phyloP scores from a whole-genome alignment of 2,797 vertebrate species.

The Hippoglossus hippoglossus region DNA sequence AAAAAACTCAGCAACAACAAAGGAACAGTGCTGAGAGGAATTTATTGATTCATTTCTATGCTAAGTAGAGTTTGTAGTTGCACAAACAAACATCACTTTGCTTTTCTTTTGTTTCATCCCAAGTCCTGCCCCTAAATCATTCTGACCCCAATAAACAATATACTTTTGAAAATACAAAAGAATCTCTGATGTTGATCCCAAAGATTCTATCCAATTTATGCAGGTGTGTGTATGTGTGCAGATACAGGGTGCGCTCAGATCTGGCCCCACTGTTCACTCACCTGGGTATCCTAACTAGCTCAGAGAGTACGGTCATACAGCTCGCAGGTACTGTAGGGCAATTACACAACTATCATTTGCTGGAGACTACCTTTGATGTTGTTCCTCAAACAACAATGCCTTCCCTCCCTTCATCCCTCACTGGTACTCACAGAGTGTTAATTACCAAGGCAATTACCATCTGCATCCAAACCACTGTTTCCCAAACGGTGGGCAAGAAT shows the following conservation, averaged over 20 bases:
- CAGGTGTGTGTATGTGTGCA: conserved; percentile 41
- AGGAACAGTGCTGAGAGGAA: conserved; percentile 59
- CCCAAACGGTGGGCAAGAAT: conserved; percentile 50
- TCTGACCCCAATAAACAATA: conserved; percentile 77
- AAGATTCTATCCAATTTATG: conserved; percentile 68
- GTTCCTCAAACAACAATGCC: conserved; percentile 78
- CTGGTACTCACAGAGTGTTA: conserved; percentile 70
- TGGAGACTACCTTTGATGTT: conserved; percentile 81
- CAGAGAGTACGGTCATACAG: conserved; percentile 62
- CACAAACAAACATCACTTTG: conserved; percentile 67
- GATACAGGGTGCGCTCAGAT: conserved; percentile 51
- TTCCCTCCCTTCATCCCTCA: conserved; percentile 67
- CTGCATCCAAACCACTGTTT: conserved; percentile 65
- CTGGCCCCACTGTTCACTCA: conserved; percentile 68
- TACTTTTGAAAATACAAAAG: conserved; percentile 68
- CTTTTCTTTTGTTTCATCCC: conserved; percentile 74
- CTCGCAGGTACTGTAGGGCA: conserved; percentile 74
- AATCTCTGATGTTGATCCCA: conserved; percentile 72
- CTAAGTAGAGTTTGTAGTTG: conserved; percentile 64
- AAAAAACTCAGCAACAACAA: conserved; percentile 50
- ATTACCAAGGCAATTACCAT: conserved; percentile 81
- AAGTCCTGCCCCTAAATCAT: conserved; percentile 71
- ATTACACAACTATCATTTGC: conserved; percentile 83
- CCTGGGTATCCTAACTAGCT: conserved; percentile 80
- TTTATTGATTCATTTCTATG: conserved; percentile 70